Evolutionary conservation across 2,888 invertebrate genomes (phyloP), one percentile per base, ranked within the genome.

Genomic region (Agrypnus murinus): DNA sequence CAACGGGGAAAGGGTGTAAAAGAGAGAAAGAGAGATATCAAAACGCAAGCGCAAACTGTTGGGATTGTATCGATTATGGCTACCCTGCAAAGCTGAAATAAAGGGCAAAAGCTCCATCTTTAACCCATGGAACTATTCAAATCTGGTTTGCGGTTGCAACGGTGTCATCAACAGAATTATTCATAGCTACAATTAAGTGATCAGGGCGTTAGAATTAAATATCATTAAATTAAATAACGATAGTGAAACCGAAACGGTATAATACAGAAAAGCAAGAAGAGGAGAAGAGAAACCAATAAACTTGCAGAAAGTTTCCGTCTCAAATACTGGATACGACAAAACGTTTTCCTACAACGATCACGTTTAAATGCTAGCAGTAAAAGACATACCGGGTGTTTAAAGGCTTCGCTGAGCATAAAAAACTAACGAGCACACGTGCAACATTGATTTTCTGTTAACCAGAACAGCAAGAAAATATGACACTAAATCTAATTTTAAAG

Each of bases 61-160:
- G 17, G 53, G 45, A 32, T 34, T 64, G 60, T 71, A 71, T 71
- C 71, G 71, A 71, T 71, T 63, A 67, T 43, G 63, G 40, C 55
- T 60, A 60, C 60, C 65, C 55, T 58, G 55, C 45, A 63, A 66
- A 66, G 69, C 66, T 36, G 36, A 65, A 55, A 71, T 71, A 66
- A 50, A 59, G 66, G 63, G 25, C 17, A 55, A 70, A 65, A 45
- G 45, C 58, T 55, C 60, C 53, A 65, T 67, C 71, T 71, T 66
- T 65, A 65, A 55, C 43, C 43, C 62, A 57, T 46, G 36, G 40
- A 70, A 65, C 53, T 70, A 65, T 70, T 65, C 50, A 46, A 65
- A 60, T 53, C 53, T 53, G 53, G 43, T 65, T 59, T 43, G 65
- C 14, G 36, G 63, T 46, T 38, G 60, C 55, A n/a, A 17, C 12